phyloP scores from a whole-genome alignment of 2,113 vertebrate species.

The Cinclus mexicanus region DNA sequence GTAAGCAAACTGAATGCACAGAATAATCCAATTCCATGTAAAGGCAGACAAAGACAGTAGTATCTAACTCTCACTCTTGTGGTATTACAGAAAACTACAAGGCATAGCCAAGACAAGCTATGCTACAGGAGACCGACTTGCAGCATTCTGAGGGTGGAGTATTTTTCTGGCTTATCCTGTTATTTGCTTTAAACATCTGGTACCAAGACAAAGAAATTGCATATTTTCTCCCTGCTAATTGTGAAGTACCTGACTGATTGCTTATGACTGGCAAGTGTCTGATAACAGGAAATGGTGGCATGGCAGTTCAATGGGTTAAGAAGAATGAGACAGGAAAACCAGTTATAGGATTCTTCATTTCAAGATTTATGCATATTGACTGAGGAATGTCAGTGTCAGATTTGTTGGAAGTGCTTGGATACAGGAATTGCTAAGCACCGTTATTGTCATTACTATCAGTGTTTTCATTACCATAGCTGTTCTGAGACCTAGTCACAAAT shows the following conservation, averaged over 20 bases:
- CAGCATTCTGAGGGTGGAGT: background rate
- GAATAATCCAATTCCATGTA: background rate
- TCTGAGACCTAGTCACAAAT: background rate
- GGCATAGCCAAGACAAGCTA: background rate
- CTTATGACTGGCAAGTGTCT: conserved; percentile 28
- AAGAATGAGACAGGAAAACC: background rate
- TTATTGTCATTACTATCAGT: background rate
- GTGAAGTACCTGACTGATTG: conserved; percentile 25
- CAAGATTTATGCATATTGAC: background rate
- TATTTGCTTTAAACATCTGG: conserved; percentile 3
- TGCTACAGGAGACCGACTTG: background rate
- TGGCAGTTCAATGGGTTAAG: background rate
- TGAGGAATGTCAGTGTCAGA: background rate
- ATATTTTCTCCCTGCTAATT: background rate
- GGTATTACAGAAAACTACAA: background rate
- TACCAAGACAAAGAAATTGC: background rate
- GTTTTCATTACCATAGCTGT: background rate
- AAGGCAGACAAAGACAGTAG: background rate
- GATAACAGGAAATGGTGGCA: conserved; percentile 3
- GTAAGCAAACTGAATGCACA: background rate
- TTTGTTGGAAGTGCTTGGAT: background rate
- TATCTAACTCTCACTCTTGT: background rate
- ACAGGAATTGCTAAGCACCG: background rate
- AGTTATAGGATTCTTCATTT: background rate
- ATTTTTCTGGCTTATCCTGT: background rate